Conservation (phyloP, 23 tunicate species). For the Halocynthia roretzi region DNA sequence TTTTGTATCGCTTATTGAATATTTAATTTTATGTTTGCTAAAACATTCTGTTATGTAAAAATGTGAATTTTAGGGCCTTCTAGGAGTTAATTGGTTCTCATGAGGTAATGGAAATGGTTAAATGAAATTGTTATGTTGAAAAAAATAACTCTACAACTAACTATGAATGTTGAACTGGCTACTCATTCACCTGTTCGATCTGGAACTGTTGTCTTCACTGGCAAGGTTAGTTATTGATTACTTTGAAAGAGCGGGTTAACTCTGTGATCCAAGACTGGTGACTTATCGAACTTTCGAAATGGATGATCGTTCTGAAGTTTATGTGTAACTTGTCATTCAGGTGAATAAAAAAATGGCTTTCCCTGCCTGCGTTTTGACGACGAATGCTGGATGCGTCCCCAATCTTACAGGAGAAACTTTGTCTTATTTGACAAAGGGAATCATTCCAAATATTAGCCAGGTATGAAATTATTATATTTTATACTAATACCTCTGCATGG, state of each 20-base stretch:
- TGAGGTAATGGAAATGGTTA: no score
- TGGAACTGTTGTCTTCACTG: no score
- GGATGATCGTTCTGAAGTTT: neutral
- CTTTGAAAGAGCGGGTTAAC: no score
- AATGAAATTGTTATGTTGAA: neutral
- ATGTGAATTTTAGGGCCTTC: no score
- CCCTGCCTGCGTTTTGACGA: slow-evolving; percentile 51
- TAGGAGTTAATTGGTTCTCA: no score
- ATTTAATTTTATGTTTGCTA: neutral
- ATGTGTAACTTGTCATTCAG: neutral
- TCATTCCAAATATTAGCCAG: slow-evolving; percentile 24
- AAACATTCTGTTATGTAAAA: no score
- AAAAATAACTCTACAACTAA: no score
- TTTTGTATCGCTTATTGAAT: slow-evolving; percentile 30
- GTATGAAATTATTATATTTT: neutral
- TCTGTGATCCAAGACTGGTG: no score
- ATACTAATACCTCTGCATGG: neutral
- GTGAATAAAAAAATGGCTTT: slow-evolving; percentile 3
- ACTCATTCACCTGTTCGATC: no score
- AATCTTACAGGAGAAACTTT: slow-evolving; percentile 67
- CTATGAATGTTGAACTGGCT: no score
- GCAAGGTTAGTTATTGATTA: no score
- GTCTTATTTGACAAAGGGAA: slow-evolving; percentile 25
- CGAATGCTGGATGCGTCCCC: slow-evolving; percentile 67
- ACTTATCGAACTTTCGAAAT: no score